Evolutionary conservation across 2,797 vertebrate species (phyloP).

Genomic region (Trachurus trachurus): DNA sequence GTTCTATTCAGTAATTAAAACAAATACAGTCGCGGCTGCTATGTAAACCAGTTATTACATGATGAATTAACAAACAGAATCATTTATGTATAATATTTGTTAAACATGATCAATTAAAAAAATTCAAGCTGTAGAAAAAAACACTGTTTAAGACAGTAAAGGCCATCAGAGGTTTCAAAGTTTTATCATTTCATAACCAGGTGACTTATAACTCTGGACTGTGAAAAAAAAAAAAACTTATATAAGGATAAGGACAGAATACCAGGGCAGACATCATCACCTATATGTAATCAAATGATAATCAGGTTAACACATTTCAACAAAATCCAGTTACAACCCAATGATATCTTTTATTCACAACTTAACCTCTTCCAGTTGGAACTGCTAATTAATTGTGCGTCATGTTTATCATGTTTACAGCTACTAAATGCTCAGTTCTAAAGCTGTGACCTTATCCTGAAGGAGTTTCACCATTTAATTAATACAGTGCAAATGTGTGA

Average conservation of each 20-base stretch:
- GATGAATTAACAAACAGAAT: background rate
- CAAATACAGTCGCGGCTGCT: background rate
- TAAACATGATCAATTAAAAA: background rate
- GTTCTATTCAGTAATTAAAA: background rate
- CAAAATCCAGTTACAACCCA: slow-evolving; percentile 14
- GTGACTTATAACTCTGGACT: background rate
- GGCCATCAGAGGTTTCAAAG: background rate
- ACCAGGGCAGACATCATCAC: background rate
- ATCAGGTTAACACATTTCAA: background rate
- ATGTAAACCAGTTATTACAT: background rate
- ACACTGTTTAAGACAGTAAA: background rate
- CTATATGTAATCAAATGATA: background rate
- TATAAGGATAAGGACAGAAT: background rate
- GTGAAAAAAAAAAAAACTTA: background rate
- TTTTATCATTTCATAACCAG: background rate
- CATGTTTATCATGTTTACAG: slow-evolving; percentile 35
- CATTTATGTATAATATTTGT: background rate
- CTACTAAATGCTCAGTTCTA: slow-evolving; percentile 24
- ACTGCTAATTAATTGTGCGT: slow-evolving; percentile 16
- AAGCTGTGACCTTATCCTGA: slow-evolving; percentile 16
- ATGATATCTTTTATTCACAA: background rate
- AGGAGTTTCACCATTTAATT: slow-evolving; percentile 28
- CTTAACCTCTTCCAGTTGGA: slow-evolving; percentile 6
- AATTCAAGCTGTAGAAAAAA: background rate
- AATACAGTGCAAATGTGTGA: slow-evolving; percentile 9